Evolutionary conservation across 2,113 vertebrate species (phyloP).

Genomic region (Empidonax traillii): DNA sequence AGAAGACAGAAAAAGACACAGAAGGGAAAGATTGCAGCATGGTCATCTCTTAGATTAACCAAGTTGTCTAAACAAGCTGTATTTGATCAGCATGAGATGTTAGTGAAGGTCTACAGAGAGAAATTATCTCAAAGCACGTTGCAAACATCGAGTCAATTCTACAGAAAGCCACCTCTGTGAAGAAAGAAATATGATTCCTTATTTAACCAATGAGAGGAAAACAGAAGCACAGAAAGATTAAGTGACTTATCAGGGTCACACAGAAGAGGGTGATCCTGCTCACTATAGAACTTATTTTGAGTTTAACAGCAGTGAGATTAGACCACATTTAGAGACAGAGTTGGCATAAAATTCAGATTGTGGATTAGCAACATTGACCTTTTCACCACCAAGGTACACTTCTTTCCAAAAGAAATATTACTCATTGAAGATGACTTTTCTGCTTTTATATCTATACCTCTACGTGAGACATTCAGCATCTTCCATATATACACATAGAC

Average conservation of each 20-base stretch:
- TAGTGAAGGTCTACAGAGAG: neutral
- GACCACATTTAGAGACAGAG: neutral
- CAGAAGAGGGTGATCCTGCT: neutral
- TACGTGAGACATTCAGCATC: neutral
- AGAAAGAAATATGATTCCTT: neutral
- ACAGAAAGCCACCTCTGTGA: neutral
- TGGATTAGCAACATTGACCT: neutral
- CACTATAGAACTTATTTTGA: neutral
- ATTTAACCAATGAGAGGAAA: neutral
- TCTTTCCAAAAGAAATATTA: neutral
- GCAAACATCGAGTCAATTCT: neutral
- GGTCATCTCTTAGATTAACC: neutral
- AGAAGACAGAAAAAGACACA: neutral
- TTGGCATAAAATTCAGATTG: neutral
- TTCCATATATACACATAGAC: neutral
- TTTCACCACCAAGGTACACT: neutral
- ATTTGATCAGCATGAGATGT: neutral
- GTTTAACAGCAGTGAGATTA: neutral
- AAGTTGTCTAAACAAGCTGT: neutral
- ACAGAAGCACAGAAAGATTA: neutral
- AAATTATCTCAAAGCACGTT: neutral
- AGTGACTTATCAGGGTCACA: slow-evolving; percentile 25
- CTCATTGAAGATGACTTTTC: neutral
- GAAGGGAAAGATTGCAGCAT: neutral
- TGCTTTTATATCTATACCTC: neutral